A percentile compares a stretch with the other conserved stretches of the same genome.
These are phyloP conservation scores for Dendrophyllia cribrosa DNA, from an alignment of 64 coral and sea anemone species.

Conservation along the genomic window DNA sequence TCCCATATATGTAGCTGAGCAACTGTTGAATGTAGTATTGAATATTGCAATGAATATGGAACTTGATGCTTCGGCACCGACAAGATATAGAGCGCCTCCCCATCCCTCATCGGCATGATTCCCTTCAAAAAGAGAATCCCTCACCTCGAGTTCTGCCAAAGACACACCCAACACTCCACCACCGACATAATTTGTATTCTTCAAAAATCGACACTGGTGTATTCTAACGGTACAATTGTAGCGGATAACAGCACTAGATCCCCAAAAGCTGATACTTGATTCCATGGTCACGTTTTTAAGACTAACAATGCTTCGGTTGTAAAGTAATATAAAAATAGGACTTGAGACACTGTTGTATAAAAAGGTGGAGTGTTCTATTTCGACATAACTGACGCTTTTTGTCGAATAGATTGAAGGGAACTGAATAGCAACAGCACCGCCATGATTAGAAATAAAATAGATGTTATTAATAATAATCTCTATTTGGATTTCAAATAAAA, in stretches of 20 bases:
- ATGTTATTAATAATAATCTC: not conserved
- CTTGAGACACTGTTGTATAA: not conserved
- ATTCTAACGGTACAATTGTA: not conserved
- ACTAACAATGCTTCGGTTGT: not conserved
- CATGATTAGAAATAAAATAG: not conserved
- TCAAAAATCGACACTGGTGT: not conserved
- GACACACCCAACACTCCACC: not conserved
- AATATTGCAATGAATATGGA: not conserved
- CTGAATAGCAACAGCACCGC: not conserved
- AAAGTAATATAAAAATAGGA: not conserved
- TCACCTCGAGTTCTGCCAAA: not conserved
- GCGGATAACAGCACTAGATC: not conserved
- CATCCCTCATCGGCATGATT: not conserved
- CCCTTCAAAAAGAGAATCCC: not conserved
- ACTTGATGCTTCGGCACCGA: too few species aligned
- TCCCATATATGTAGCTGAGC: not conserved
- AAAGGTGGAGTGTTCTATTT: not conserved
- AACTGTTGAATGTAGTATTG: not conserved
- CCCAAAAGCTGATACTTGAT: not conserved
- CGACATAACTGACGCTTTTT: not conserved
- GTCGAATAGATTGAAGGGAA: not conserved
- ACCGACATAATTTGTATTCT: not conserved
- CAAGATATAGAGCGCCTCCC: not conserved
- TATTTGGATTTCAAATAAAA: too few species aligned
- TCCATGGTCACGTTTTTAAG: not conserved